phyloP scores from a whole-genome alignment of 2,888 invertebrate species.

The Heteropelma amictum region DNA sequence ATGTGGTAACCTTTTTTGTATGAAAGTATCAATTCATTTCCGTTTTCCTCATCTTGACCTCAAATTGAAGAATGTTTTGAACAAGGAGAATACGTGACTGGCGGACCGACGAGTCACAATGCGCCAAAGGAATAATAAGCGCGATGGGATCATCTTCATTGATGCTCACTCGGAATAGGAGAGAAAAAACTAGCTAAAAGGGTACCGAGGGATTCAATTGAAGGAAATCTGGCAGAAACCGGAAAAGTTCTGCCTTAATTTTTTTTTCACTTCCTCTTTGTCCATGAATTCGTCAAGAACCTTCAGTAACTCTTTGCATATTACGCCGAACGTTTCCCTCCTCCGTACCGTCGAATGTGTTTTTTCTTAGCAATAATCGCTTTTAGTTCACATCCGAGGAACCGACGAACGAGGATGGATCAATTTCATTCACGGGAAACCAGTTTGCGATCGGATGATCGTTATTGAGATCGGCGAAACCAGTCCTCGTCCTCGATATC shows the following conservation, averaged over 20 bases:
- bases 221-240: not conserved
- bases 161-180: not conserved
- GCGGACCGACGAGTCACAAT: not conserved
- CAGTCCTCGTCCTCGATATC: conserved; percentile 14
- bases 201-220: conserved; percentile 4
- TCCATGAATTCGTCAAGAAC: not conserved
- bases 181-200: not conserved
- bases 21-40: not conserved
- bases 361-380: conserved; percentile 11
- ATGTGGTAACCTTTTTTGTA: not conserved
- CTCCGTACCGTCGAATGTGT: not conserved
- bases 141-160: not conserved
- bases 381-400: not conserved
- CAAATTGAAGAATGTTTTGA: not conserved
- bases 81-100: not conserved
- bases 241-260: not conserved
- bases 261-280: too few relatives aligned
- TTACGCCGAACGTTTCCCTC: conserved; percentile 5
- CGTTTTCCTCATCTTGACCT: conserved; percentile 12
- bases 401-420: conserved; percentile 4
- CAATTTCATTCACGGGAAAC: conserved; percentile 40
- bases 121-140: not conserved
- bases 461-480: conserved; percentile 1
- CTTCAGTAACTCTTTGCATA: not conserved
- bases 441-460: conserved; percentile 37